These are phyloP conservation scores for Chirona hameri DNA, from an alignment of 2,888 invertebrate genomes.

Conservation along the genomic window DNA sequence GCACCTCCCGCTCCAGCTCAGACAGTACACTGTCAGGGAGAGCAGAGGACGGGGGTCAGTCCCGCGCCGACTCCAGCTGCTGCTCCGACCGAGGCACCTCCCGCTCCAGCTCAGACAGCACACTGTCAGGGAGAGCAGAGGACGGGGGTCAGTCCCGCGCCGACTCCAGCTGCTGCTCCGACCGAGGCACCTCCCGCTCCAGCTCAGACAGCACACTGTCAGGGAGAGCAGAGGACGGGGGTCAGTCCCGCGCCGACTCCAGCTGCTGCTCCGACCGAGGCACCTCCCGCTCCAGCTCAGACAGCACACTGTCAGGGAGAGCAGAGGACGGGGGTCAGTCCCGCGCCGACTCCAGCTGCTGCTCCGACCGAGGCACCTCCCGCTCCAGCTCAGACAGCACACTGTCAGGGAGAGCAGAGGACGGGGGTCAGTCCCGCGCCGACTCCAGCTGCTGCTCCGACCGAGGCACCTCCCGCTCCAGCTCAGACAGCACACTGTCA, in stretches of 20 bases:
- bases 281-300: constrained; percentile 3
- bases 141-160: constrained; percentile 44
- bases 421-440: constrained; percentile 44
- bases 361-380: constrained; percentile 45
- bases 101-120: not conserved
- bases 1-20: constrained; percentile 6
- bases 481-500: not conserved
- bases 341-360: constrained; percentile 51
- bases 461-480: not conserved
- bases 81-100: constrained; percentile 46
- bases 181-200: constrained; percentile 36
- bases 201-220: not conserved
- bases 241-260: constrained; percentile 47
- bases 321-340: not conserved
- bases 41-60: not conserved
- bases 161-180: constrained; percentile 52
- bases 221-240: not conserved
- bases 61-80: constrained; percentile 51
- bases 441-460: constrained; percentile 52
- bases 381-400: not conserved
- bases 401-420: not conserved
- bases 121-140: not conserved
- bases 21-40: not conserved
- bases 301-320: not conserved
- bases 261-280: constrained; percentile 51